Base-by-base conservation (phyloP, 1,140 invertebrate genomes). In the Elymnias hypermnestra region DNA sequence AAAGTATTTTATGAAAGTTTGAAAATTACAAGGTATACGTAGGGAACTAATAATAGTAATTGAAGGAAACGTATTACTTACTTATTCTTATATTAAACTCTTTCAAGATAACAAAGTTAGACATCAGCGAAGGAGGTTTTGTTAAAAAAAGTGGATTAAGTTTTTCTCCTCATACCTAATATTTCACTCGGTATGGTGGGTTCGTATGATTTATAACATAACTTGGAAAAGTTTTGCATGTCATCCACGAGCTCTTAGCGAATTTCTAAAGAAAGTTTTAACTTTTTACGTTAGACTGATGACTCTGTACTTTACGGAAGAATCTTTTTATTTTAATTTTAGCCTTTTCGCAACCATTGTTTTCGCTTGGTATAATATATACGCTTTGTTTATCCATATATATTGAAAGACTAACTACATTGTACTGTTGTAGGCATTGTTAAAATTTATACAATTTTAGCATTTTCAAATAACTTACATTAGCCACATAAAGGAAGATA, bases 121-220 rank as follows among this genome's bases (percentile, higher is more conserved):
- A 41, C 51, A 31, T 61, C 42, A 45, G 54, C 49, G 6, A 21
- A 4, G 29, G 41, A 59, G 59, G 71, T 78, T 74, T 78, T 72
- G 77, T 64, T n/a, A 65, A 56, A 57, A 63, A 72, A 75, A 82
- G 65, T 73, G 71, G 72, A 82, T 82, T 82, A 78, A 75, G 71
- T 72, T 73, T 72, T 74, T 53, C 56, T 68, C 67, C 68, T 63
- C 65, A 57, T 69, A 78, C 66, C 56, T 71, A 77, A 75, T 75
- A 78, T 75, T 71, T 73, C 66, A 70, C 54, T 72, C 72, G 29
- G 29, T 61, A 72, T 53, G 66, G 54, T 66, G 62, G 56, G 65
- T 68, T 69, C 66, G 54, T 64, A 77, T 82, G 77, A 79, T 82
- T 79, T 79, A 79, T 79, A 75, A 73, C 66, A 53, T 57, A 73